A percentile compares a stretch with the other conserved stretches of the same genome.
Evolutionary conservation across 1,140 invertebrate species (phyloP).

Genomic region (Drosophila kepulauana): DNA sequence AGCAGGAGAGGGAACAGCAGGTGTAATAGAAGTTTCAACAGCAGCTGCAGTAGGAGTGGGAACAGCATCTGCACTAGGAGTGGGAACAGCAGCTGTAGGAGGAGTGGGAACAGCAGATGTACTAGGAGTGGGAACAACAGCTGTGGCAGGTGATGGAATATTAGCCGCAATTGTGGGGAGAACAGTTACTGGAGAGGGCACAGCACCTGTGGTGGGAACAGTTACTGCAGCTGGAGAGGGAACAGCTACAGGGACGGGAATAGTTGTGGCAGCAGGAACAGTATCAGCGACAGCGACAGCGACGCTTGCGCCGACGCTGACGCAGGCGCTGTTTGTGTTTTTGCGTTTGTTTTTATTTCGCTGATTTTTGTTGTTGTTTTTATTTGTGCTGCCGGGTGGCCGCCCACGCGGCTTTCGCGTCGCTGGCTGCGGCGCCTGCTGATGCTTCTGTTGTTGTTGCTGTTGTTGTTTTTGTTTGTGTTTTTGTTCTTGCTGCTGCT

Average conservation of each 20-base stretch:
- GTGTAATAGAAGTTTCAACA: not conserved
- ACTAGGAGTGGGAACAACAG: too few relatives aligned
- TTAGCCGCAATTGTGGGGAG: not conserved
- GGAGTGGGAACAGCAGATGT: not conserved
- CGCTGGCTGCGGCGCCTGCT: conserved; percentile 10
- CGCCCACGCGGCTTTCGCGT: conserved; percentile 60
- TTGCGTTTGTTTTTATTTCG: conserved; percentile 51
- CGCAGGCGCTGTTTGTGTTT: conserved; percentile 54
- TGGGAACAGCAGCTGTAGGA: too few relatives aligned
- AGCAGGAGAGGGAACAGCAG: too few relatives aligned
- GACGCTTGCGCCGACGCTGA: conserved; percentile 16
- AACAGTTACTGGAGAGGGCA: not conserved
- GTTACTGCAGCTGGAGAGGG: not conserved
- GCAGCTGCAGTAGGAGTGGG: not conserved
- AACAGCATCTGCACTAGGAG: not conserved
- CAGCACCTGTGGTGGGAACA: not conserved
- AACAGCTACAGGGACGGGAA: not conserved
- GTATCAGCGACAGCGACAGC: not conserved
- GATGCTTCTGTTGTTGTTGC: not conserved
- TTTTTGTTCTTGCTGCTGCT: not conserved
- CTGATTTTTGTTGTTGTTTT: conserved; percentile 50
- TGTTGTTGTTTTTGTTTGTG: conserved; percentile 6
- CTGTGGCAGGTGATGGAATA: not conserved
- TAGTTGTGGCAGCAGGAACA: not conserved
- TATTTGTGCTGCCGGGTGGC: conserved; percentile 53